phyloP scores from a whole-genome alignment of 2,888 invertebrate genomes.

The Agriotes lineatus region DNA sequence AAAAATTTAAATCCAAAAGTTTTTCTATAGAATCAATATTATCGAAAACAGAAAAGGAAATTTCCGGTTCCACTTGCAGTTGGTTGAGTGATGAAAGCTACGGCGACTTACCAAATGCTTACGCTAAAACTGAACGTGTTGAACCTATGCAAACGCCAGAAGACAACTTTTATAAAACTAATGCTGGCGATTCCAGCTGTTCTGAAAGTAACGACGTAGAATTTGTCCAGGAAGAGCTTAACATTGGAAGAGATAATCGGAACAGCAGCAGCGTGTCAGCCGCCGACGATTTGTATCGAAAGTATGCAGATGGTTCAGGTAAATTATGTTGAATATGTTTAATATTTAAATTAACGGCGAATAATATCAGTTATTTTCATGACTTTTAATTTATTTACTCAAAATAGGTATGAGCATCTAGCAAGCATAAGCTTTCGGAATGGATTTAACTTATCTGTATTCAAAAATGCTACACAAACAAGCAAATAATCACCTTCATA shows the following conservation, averaged over 20 bases:
- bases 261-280: neutral
- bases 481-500: no score
- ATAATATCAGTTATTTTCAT: no score
- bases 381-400: no score
- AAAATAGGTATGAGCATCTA: no score
- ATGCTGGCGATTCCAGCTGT: neutral
- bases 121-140: neutral
- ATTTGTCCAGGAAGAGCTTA: conserved; percentile 31
- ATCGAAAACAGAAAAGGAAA: conserved; percentile 36
- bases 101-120: neutral
- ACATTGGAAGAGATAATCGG: neutral
- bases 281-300: conserved; percentile 16
- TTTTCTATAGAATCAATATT: conserved; percentile 60
- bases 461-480: no score
- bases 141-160: neutral
- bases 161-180: neutral
- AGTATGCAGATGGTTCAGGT: conserved; percentile 29
- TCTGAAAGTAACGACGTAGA: conserved; percentile 38
- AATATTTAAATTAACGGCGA: no score
- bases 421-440: no score
- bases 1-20: conserved; percentile 44
- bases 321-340: neutral
- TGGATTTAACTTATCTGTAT: no score
- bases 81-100: neutral
- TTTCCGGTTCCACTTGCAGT: neutral